Percentiles rank a stretch among this genome's conserved stretches.
Conservation (phyloP, 2,797 vertebrate species). For the Oophaga sylvatica region DNA sequence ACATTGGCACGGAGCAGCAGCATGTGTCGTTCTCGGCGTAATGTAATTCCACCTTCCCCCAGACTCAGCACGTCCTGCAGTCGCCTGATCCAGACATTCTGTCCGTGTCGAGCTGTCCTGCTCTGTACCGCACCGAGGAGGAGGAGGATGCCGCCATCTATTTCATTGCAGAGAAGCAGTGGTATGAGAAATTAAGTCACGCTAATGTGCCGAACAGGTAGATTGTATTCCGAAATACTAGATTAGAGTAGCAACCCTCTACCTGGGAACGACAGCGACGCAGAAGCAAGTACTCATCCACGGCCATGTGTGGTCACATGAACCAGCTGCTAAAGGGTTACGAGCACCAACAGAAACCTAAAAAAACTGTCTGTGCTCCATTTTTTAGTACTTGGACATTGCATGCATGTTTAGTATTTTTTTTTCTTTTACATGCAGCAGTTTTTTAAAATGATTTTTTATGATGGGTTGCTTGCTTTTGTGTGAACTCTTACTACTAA, state of each 20-base stretch:
- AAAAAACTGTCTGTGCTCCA: neutral
- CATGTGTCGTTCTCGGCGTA: constrained; percentile 90
- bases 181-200: constrained; percentile 75
- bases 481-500: neutral
- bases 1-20: constrained; percentile 88
- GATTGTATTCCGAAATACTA: neutral
- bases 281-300: constrained; percentile 13
- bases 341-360: neutral
- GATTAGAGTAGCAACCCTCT: neutral
- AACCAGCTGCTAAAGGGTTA: neutral
- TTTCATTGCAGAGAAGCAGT: constrained; percentile 92
- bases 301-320: neutral
- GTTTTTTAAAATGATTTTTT: neutral
- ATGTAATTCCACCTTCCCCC: constrained; percentile 81
- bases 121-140: constrained; percentile 87
- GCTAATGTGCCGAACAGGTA: constrained; percentile 23
- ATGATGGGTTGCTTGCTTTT: neutral
- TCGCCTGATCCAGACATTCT: constrained; percentile 94
- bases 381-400: neutral
- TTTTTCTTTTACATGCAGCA: neutral
- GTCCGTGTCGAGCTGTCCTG: constrained; percentile 89
- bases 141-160: constrained; percentile 91
- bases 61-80: constrained; percentile 80
- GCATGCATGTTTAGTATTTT: neutral
- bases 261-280: neutral